phyloP scores from a whole-genome alignment of 2,113 vertebrate species.

The Podilymbus podiceps region DNA sequence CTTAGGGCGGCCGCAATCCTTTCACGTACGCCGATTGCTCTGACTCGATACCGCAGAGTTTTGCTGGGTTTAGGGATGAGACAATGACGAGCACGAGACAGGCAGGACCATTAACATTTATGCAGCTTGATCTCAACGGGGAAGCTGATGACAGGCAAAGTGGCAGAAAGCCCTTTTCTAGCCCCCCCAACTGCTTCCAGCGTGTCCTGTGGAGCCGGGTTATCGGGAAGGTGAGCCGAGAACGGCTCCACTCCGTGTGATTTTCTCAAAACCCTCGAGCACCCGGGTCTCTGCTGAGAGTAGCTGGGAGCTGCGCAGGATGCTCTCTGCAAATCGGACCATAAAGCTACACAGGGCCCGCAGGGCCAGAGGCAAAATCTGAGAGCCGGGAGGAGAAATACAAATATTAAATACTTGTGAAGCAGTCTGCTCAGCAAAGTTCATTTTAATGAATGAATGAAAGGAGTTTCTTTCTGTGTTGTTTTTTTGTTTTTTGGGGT shows the following conservation, averaged over 20 bases:
- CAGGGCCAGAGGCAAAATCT: background rate
- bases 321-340: background rate
- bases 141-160: slow-evolving; percentile 27
- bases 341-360: background rate
- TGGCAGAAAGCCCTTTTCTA: background rate
- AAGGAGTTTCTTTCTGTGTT: background rate
- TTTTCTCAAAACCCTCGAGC: background rate
- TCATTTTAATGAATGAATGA: background rate
- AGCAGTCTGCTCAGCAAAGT: accelerated
- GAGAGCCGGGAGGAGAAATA: background rate
- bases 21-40: accelerated
- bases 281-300: background rate
- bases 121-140: background rate
- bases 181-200: background rate
- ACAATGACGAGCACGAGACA: background rate
- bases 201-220: background rate
- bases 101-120: background rate
- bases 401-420: background rate
- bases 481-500: too few relatives aligned
- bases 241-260: background rate
- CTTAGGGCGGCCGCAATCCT: background rate
- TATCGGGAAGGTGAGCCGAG: background rate
- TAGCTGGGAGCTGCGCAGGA: background rate
- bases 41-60: background rate
- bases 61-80: background rate